phyloP scores from a whole-genome alignment of 1,140 invertebrate genomes.

The Drosophila triauraria region DNA sequence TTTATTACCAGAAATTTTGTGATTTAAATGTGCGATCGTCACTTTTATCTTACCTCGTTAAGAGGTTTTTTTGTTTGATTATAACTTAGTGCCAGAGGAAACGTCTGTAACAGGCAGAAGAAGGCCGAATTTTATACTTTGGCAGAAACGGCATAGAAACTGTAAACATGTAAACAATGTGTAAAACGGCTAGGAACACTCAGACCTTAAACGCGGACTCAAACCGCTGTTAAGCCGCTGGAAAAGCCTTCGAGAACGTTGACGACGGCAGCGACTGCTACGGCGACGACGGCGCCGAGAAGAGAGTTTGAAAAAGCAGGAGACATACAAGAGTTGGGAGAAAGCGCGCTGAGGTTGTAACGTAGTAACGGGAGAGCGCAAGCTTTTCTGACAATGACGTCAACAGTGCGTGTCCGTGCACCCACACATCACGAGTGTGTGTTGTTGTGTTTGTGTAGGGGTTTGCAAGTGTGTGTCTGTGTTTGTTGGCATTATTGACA shows the following conservation, averaged over 20 bases:
- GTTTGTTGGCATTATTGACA: conserved; percentile 70
- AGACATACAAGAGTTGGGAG: conserved; percentile 1
- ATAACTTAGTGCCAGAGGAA: too few species aligned
- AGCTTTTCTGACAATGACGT: conserved; percentile 78
- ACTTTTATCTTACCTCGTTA: too few species aligned
- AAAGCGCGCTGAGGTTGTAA: conserved; percentile 46
- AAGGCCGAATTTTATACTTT: too few species aligned
- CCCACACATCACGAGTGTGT: conserved; percentile 43
- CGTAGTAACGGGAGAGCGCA: conserved; percentile 67
- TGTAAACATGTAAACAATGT: too few species aligned
- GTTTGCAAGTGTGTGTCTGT: conserved; percentile 22
- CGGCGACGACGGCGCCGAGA: conserved; percentile 1
- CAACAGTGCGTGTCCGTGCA: conserved; percentile 68
- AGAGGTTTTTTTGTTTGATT: too few species aligned
- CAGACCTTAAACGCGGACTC: not conserved
- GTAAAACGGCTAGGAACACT: not conserved
- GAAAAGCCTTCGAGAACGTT: not conserved
- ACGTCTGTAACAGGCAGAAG: too few species aligned
- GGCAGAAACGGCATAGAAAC: too few species aligned
- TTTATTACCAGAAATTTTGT: too few species aligned
- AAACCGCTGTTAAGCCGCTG: conserved; percentile 25
- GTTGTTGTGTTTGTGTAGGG: not conserved
- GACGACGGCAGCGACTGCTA: conserved; percentile 4
- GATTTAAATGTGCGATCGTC: too few species aligned
- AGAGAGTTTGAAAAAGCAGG: not conserved